phyloP scores from a whole-genome alignment of 92 coral and sea anemone species.

The Metridium senile region DNA sequence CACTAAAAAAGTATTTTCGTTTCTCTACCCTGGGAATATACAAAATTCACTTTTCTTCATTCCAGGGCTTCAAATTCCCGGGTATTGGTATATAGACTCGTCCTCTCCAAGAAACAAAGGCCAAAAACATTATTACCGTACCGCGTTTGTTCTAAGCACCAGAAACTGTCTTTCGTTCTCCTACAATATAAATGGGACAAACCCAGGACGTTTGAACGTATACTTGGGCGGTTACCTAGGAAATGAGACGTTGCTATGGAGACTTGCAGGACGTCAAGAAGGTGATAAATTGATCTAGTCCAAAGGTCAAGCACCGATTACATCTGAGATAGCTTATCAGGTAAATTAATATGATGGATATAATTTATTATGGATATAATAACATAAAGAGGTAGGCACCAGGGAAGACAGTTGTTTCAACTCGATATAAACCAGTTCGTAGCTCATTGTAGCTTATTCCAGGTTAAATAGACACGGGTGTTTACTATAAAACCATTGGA shows the following conservation, averaged over 20 bases:
- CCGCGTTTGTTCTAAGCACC: conserved; percentile 11
- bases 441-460: too few species aligned
- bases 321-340: conserved; percentile 19
- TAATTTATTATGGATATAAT: too few species aligned
- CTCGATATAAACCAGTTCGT: too few species aligned
- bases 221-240: conserved; percentile 43
- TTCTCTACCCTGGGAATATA: too few species aligned
- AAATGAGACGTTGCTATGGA: conserved; percentile 44
- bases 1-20: too few species aligned
- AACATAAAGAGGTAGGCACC: too few species aligned
- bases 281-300: not conserved
- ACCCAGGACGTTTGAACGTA: conserved; percentile 42
- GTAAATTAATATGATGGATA: conserved; percentile 3
- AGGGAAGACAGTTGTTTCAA: too few species aligned
- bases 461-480: too few species aligned
- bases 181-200: conserved; percentile 13
- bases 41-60: too few species aligned
- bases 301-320: conserved; percentile 15
- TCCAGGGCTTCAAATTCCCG: conserved; percentile 25
- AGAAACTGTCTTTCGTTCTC: conserved; percentile 28
- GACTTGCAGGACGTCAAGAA: conserved; percentile 32
- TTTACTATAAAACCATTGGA: too few species aligned
- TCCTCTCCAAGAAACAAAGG: conserved; percentile 25
- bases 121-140: conserved; percentile 19
- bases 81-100: conserved; percentile 27